These are phyloP conservation scores for Stomatorhinus walkeri DNA, from an alignment of 2,797 vertebrate species.

Conservation along the genomic window DNA sequence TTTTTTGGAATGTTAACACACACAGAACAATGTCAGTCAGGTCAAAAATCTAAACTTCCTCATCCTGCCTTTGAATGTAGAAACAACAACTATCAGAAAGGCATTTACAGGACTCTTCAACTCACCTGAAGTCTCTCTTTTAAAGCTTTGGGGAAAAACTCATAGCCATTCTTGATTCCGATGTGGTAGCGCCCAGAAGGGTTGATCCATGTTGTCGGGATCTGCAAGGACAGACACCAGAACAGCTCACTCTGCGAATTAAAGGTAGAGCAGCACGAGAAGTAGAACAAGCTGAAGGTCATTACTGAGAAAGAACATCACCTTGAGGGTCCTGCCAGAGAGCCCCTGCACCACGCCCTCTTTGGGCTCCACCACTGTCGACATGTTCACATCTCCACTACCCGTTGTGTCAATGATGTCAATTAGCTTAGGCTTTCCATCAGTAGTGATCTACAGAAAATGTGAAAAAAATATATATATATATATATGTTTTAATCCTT, in stretches of 20 bases:
- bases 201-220: constrained; percentile 83
- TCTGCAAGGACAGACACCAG: constrained; percentile 49
- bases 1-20: not conserved
- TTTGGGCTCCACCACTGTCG: constrained; percentile 74
- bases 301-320: constrained; percentile 34
- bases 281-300: constrained; percentile 8
- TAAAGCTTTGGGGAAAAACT: constrained; percentile 96
- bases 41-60: not conserved
- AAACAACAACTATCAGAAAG: not conserved
- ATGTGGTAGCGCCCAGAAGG: constrained; percentile 89
- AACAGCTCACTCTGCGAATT: not conserved
- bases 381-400: constrained; percentile 91
- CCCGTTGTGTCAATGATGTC: constrained; percentile 98
- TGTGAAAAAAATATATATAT: not conserved
- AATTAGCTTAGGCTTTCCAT: constrained; percentile 92
- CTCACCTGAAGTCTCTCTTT: constrained; percentile 95
- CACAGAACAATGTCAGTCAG: not conserved
- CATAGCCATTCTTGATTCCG: constrained; percentile 95
- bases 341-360: constrained; percentile 77
- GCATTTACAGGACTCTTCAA: not conserved
- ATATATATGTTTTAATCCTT: not conserved
- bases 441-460: constrained; percentile 73
- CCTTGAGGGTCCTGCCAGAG: constrained; percentile 84
- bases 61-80: not conserved
- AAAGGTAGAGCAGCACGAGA: not conserved